phyloP scores from a whole-genome alignment of 2,888 invertebrate genomes.

The Philopedon plagiatum region DNA sequence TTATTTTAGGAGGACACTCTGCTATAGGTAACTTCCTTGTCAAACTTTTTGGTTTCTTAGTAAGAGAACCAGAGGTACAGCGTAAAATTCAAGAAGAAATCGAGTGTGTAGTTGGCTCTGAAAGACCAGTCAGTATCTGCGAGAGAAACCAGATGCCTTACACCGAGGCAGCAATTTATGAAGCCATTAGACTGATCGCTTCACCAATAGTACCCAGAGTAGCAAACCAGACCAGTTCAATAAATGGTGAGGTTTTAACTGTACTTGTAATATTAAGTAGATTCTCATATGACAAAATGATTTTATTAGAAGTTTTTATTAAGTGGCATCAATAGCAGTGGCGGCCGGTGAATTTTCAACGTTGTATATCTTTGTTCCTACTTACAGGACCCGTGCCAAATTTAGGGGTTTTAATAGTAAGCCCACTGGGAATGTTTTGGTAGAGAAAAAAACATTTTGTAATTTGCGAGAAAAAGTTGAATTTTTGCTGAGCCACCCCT shows the following conservation, averaged over 20 bases:
- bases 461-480: too few species aligned
- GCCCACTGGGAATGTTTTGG: too few species aligned
- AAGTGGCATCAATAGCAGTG: too few species aligned
- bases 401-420: too few species aligned
- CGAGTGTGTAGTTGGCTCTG: slow-evolving; percentile 63
- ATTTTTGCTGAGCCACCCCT: too few species aligned
- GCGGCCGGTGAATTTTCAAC: too few species aligned
- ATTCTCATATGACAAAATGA: too few species aligned
- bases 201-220: slow-evolving; percentile 81
- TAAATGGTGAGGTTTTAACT: slow-evolving; percentile 76
- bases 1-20: slow-evolving; percentile 72
- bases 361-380: too few species aligned
- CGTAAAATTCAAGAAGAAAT: slow-evolving; percentile 72
- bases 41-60: slow-evolving; percentile 74
- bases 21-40: slow-evolving; percentile 76
- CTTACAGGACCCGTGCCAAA: too few species aligned
- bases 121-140: slow-evolving; percentile 60
- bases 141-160: slow-evolving; percentile 73
- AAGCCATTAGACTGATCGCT: slow-evolving; percentile 75
- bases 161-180: slow-evolving; percentile 75
- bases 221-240: slow-evolving; percentile 74
- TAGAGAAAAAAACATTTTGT: too few species aligned
- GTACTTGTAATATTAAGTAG: too few species aligned
- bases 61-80: slow-evolving; percentile 71
- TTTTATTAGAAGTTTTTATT: too few species aligned